Base-by-base conservation (phyloP, 2,888 invertebrate genomes). In the Hanleya hanleyi region DNA sequence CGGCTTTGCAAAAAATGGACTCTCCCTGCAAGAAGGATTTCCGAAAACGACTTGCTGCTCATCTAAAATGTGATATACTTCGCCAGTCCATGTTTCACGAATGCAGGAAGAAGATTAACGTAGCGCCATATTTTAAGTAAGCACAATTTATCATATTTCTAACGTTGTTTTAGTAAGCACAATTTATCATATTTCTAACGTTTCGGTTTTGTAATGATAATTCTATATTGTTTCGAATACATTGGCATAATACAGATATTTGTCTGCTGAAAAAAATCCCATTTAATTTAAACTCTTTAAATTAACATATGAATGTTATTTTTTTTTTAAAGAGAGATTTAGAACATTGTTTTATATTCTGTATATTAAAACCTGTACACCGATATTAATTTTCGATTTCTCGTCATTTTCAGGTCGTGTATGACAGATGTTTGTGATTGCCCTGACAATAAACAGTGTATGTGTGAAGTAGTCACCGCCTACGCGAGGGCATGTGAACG, bases 381-480 rank as follows among this genome's bases (percentile, higher is more conserved):
- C n/a, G n/a, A n/a, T n/a, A n/a, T n/a, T n/a, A n/a, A n/a, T n/a
- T n/a, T n/a, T n/a, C n/a, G n/a, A n/a, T n/a, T 57, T 64, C 50
- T 70, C 38, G 67, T 73, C 73, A 36, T 64, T 85, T 84, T 2
- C 83, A 92, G 92, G 88, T 95, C 97, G 12, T 97, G 97, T 89
- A 93, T 94, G 83, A 92, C 95, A 89, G 97, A 97, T 88, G 95
- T 96, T 91, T 96, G 97, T 88, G 96, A 96, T 86, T 97, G 97
- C 90, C 94, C 95, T 1, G 93, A 18, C 93, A 93, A 73, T 18
- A 87, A 89, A 64, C 93, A 93, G 84, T 97, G 97, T 85, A 95
- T 96, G 89, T 97, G 97, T 90, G 96, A 97, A 81, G 95, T 96
- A 76, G 94, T 97, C 85, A 94, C 94, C 70, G 97, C 97, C 1